A percentile compares a stretch with the other conserved stretches of the same genome.
Conservation (phyloP, 2,888 invertebrate genomes). For the Seira ritae region DNA sequence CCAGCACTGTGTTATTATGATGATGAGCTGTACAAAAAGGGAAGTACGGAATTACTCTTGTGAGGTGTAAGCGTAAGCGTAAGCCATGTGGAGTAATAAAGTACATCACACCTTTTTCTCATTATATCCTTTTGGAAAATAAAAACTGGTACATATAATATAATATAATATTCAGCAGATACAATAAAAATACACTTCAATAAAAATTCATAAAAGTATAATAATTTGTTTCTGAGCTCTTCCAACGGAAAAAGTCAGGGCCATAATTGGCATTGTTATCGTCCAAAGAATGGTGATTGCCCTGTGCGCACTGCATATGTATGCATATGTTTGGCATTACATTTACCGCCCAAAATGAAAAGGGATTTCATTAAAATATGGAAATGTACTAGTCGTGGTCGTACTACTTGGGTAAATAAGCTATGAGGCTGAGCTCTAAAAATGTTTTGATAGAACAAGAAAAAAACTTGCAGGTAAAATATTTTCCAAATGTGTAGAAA, state of each 20-base stretch:
- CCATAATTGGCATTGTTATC: constrained; percentile 54
- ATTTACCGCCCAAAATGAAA: constrained; percentile 46
- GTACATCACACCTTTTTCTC: constrained; percentile 43
- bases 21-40: constrained; percentile 27
- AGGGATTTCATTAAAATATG: constrained; percentile 49
- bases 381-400: too few species aligned
- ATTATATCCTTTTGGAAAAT: constrained; percentile 26
- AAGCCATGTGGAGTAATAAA: constrained; percentile 51
- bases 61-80: constrained; percentile 41
- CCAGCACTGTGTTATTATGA: too few species aligned
- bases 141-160: too few species aligned
- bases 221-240: too few species aligned
- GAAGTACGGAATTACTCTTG: constrained; percentile 49
- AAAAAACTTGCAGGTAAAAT: too few species aligned
- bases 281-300: too few species aligned
- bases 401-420: too few species aligned
- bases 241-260: background rate
- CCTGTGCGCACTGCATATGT: too few species aligned
- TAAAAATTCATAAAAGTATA: too few species aligned
- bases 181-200: constrained; percentile 32
- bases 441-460: constrained; percentile 43
- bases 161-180: too few species aligned
- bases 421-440: too few species aligned
- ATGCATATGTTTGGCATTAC: background rate
- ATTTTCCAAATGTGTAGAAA: too few species aligned